phyloP scores from a whole-genome alignment of 2,888 invertebrate genomes.

The Lypha dubia region DNA sequence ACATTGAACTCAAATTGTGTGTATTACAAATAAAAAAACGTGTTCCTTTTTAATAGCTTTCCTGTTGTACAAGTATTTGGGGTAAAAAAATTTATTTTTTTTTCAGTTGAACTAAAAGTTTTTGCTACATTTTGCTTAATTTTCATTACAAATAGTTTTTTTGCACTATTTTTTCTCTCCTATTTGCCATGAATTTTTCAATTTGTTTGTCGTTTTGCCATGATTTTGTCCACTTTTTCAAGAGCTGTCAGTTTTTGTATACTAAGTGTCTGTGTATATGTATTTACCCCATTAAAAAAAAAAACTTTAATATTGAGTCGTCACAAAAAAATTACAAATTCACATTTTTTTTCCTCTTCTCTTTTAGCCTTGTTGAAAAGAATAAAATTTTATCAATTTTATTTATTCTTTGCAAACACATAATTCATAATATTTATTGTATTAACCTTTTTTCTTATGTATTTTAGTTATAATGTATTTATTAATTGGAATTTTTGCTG shows the following conservation, averaged over 20 bases:
- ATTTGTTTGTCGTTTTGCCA: conserved; percentile 42
- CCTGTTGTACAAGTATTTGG: too few relatives aligned
- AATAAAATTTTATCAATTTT: conserved; percentile 24
- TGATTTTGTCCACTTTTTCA: conserved; percentile 35
- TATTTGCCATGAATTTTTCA: conserved; percentile 22
- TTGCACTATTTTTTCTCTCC: neutral
- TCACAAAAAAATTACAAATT: conserved; percentile 65
- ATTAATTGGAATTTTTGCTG: conserved; percentile 14
- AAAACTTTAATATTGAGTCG: conserved; percentile 53
- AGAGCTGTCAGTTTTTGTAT: conserved; percentile 72
- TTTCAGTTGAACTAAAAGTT: neutral
- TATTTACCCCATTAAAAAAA: conserved; percentile 41
- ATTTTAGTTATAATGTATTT: conserved; percentile 14
- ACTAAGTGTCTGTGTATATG: conserved; percentile 74
- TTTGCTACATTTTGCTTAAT: neutral
- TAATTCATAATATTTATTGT: conserved; percentile 7
- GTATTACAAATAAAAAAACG: neutral
- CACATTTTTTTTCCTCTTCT: conserved; percentile 34
- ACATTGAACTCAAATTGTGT: neutral
- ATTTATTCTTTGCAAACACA: neutral
- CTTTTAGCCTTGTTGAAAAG: conserved; percentile 54
- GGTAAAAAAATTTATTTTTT: neutral
- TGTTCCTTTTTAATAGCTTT: neutral
- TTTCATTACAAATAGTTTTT: neutral
- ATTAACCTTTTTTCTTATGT: conserved; percentile 26